A percentile compares a stretch with the other conserved stretches of the same genome.
phyloP scores from a whole-genome alignment of 2,113 vertebrate species.

The Solea solea region DNA sequence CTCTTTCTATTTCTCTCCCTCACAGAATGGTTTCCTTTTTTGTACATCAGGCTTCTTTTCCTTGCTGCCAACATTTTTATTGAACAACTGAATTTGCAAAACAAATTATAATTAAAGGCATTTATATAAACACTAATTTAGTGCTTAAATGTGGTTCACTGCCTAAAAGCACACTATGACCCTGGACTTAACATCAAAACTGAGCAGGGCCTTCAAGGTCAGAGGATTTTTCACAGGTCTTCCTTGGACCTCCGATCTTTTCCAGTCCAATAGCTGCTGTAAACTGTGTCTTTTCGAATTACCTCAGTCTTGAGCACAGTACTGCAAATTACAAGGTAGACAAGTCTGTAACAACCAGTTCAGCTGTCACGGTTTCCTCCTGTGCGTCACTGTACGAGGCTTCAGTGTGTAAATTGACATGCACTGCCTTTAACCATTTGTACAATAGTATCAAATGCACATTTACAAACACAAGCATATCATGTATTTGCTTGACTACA shows the following conservation, averaged over 20 bases:
- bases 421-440: background rate
- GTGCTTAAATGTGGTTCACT: slow-evolving; percentile 7
- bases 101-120: slow-evolving; percentile 36
- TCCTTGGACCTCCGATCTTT: slow-evolving; percentile 4
- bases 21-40: slow-evolving; percentile 45
- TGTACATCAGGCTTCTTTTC: slow-evolving; percentile 30
- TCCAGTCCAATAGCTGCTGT: background rate
- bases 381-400: background rate
- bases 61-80: slow-evolving; percentile 45
- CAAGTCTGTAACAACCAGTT: slow-evolving; percentile 28
- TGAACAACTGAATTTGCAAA: slow-evolving; percentile 13
- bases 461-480: too few species aligned
- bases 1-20: slow-evolving; percentile 1
- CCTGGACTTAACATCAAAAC: background rate
- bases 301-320: slow-evolving; percentile 30
- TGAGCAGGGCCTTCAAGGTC: background rate
- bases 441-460: too few species aligned
- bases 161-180: background rate
- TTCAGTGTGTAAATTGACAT: background rate
- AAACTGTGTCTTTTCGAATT: slow-evolving; percentile 27
- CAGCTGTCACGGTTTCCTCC: slow-evolving; percentile 27
- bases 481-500: too few species aligned
- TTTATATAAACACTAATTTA: slow-evolving; percentile 33
- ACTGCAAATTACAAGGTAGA: slow-evolving; percentile 51
- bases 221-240: slow-evolving; percentile 11